Evolutionary conservation across 2,888 invertebrate genomes (phyloP).

Genomic region (Linyphia triangularis): DNA sequence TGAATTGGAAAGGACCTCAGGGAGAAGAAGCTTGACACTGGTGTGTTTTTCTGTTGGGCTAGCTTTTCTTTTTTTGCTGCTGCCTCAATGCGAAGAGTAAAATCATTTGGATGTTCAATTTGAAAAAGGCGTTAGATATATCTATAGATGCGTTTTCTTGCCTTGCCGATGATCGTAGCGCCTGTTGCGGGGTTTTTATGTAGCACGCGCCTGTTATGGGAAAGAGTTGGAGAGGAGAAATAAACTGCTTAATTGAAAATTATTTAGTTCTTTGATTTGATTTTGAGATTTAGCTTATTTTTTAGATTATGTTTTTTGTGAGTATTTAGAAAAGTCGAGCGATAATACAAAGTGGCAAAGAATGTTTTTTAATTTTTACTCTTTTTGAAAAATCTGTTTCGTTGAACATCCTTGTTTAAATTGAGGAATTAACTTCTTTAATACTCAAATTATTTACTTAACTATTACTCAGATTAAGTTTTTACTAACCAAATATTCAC

Average conservation of each 20-base stretch:
- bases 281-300: neutral
- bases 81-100: slow-evolving; percentile 34
- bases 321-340: neutral
- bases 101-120: slow-evolving; percentile 71
- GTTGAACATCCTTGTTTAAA: too few species aligned
- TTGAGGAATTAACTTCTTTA: too few species aligned
- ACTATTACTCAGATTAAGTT: too few species aligned
- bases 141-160: neutral
- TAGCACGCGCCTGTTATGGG: neutral
- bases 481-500: too few species aligned
- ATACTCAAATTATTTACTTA: too few species aligned
- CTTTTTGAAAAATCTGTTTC: too few species aligned
- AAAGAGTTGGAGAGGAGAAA: neutral
- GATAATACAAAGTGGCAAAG: too few species aligned
- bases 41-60: slow-evolving; percentile 28
- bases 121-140: slow-evolving; percentile 6
- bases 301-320: neutral
- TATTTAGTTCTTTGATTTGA: neutral
- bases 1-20: slow-evolving; percentile 72
- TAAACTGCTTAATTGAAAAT: slow-evolving; percentile 20
- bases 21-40: slow-evolving; percentile 73
- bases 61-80: neutral
- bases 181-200: slow-evolving; percentile 57
- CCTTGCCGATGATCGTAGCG: slow-evolving; percentile 23
- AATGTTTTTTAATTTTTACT: too few species aligned